Conservation (phyloP, 2,888 invertebrate species). For the Anoplius nigerrimus region DNA sequence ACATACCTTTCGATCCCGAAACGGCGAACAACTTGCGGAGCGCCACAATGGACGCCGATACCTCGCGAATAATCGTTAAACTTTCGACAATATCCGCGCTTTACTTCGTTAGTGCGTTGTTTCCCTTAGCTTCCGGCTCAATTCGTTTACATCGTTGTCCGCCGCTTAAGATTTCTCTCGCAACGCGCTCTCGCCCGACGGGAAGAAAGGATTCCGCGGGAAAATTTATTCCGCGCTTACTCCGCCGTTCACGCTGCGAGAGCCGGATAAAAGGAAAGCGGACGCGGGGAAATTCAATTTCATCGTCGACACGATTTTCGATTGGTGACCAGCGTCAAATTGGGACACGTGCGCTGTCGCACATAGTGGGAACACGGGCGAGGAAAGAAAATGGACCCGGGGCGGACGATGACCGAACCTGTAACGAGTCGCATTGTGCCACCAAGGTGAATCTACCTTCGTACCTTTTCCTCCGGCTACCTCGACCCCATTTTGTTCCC, state of each 20-base stretch:
- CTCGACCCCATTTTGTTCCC: constrained; percentile 59
- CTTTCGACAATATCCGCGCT: too few species aligned
- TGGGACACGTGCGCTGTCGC: neutral
- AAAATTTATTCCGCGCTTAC: constrained; percentile 31
- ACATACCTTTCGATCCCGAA: constrained; percentile 8
- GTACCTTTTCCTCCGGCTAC: neutral
- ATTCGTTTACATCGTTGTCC: too few species aligned
- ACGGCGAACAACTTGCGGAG: too few species aligned
- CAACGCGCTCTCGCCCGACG: too few species aligned
- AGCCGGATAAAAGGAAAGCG: constrained; percentile 31
- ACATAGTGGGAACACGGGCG: constrained; percentile 7
- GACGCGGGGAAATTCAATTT: constrained; percentile 57
- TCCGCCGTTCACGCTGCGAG: constrained; percentile 25
- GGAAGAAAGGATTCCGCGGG: neutral
- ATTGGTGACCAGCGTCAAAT: constrained; percentile 24
- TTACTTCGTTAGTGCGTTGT: too few species aligned
- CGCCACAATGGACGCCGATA: too few species aligned
- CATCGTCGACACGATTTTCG: constrained; percentile 49
- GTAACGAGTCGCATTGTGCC: constrained; percentile 49
- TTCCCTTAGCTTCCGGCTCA: too few species aligned
- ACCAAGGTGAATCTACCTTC: constrained; percentile 39
- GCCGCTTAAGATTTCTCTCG: too few species aligned
- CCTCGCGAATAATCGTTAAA: too few species aligned
- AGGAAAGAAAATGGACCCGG: constrained; percentile 24
- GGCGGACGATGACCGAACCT: constrained; percentile 13